Conservation (phyloP, 2,797 vertebrate species). For the Paguma larvata region DNA sequence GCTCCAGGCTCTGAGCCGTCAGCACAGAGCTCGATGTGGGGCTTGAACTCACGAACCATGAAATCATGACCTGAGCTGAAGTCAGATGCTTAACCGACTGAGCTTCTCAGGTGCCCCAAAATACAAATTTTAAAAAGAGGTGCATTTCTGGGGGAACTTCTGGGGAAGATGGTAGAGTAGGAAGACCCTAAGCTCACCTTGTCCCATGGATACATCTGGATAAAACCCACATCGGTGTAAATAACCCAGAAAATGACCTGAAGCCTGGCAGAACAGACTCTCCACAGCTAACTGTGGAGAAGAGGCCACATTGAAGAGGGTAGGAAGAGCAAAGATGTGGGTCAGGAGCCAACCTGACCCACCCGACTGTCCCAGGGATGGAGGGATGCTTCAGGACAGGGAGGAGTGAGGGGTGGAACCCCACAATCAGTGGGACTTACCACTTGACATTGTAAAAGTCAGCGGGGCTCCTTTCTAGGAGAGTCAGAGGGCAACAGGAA, state of each 20-base stretch:
- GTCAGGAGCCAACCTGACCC: neutral
- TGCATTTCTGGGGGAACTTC: neutral
- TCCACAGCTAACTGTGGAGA: neutral
- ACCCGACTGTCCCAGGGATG: neutral
- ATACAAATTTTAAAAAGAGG: neutral
- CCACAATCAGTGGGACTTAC: neutral
- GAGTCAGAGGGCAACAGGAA: neutral
- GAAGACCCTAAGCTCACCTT: neutral
- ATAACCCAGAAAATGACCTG: neutral
- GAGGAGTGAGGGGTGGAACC: neutral
- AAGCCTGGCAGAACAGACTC: neutral
- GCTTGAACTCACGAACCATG: no score
- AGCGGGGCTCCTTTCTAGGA: neutral
- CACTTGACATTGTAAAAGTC: neutral
- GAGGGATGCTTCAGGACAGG: neutral
- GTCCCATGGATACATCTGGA: neutral
- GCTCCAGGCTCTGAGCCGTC: no score
- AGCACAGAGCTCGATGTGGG: no score
- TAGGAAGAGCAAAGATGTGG: neutral
- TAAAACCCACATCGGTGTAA: neutral
- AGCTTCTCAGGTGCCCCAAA: neutral
- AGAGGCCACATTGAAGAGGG: neutral
- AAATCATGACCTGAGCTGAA: no score
- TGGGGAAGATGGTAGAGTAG: neutral
- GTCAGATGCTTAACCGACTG: no score